Percentiles rank a stretch among this genome's conserved stretches.
Conservation (phyloP, 2,113 vertebrate genomes). For the Pontoporia blainvillei region DNA sequence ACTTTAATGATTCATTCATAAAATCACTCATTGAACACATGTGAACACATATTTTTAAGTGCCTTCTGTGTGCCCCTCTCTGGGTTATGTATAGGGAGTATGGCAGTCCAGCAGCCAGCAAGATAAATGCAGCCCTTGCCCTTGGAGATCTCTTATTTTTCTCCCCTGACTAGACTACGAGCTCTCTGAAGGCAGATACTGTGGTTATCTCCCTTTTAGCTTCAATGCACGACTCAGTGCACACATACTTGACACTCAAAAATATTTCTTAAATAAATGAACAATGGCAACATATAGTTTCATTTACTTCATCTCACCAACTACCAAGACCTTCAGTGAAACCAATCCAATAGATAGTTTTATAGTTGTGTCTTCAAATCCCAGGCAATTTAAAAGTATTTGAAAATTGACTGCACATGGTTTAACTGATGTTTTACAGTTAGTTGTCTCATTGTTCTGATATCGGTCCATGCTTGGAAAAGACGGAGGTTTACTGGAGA, state of each 20-base stretch:
- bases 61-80: neutral
- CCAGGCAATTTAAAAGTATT: neutral
- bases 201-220: neutral
- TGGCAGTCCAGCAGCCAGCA: neutral
- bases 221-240: neutral
- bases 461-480: neutral
- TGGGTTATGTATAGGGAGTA: neutral
- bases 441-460: neutral
- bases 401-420: neutral
- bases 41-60: neutral
- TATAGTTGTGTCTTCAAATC: neutral
- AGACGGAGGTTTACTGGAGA: neutral
- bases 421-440: neutral
- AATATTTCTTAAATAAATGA: neutral
- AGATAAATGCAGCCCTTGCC: neutral
- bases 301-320: neutral
- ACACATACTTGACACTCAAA: neutral
- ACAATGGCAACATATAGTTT: neutral
- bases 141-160: neutral
- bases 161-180: neutral
- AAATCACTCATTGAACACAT: neutral
- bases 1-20: neutral
- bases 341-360: neutral
- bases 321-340: neutral
- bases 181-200: neutral